Evolutionary conservation across 1,140 invertebrate genomes (phyloP), one percentile per base, ranked within the genome.

Genomic region (Tribolium madens): DNA sequence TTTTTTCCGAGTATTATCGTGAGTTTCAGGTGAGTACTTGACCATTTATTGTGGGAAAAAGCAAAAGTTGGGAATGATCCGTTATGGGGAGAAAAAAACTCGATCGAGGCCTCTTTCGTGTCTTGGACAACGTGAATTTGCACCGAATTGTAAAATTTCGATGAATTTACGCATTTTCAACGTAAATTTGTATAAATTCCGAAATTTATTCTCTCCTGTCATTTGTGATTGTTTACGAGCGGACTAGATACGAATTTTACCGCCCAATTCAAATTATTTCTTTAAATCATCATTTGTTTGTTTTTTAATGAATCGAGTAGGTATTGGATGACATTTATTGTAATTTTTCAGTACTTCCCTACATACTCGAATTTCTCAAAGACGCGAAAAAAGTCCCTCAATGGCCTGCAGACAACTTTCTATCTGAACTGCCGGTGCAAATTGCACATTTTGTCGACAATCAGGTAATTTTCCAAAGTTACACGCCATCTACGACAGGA

Each of bases 221-320:
- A 84, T 79, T 79, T 83, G 76, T 82, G 81, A 84, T 84, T 84
- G 83, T 84, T 84, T 84, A 84, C 83, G 79, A 84, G 52, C 80
- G 75, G 50, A 70, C 69, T 75, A 78, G 68, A 79, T 80, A 80
- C 73, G 78, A 81, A 70, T 76, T 81, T 78, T 75, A 76, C 80
- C 83, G 83, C 81, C 76, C 70, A 84, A 83, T 83, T 84, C 78
- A 82, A 82, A 82, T 50, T 50, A 14, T 50, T 17, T 17, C n/a
- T 42, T 10, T 42, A 0, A 9, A 42, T 21, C 1, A 3, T 21
- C 18, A 21, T 26, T 26, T 26, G 21, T 26, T 26, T 26, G 21
- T 26, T 26, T 26, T 26, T 26, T 4, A 26, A 2, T 26, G 1
- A 26, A 26, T 1, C 21, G 0, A 3, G 0, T 26, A 3, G 2